Base-by-base conservation (phyloP, 2,797 vertebrate genomes). In the Trematomus bernacchii region DNA sequence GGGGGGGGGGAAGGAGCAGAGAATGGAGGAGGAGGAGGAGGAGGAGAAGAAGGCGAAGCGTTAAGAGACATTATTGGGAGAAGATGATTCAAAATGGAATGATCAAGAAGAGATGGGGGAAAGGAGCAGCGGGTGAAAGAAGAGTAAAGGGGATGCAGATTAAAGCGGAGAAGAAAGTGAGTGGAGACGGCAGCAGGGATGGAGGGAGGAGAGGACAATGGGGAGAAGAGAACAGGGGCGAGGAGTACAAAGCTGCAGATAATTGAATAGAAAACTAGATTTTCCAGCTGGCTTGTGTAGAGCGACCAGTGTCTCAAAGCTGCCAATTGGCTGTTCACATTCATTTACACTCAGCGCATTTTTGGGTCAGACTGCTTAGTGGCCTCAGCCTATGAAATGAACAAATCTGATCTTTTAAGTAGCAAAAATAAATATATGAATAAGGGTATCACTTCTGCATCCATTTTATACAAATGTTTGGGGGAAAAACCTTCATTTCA, bases 191-290 rank as follows among this genome's bases (percentile, higher is more conserved):
- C 8, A 70, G 48, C 13, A 6, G 42, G 33, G 33, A 70, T 27
- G 52, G 43, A 63, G 46, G 37, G 46, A 60, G 47, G 42, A 43
- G 63, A 46, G 44, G 66, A 67, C 57, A 73, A 48, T 70, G 44
- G 58, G 58, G 51, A 54, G 3, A 37, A 64, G 43, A 73, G 14
- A 21, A 68, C 73, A 74, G 47, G 52, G 30, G 53, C 2, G 27
- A 54, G 46, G 43, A 66, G 59, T 37, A 81, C 63, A 85, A 63
- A 81, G 69, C 18, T 50, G 68, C 47, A 64, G 47, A 77, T 78
- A 82, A 86, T 76, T 79, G 63, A 85, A 86, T 27, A 75, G 74
- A 83, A 79, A 77, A 81, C 48, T 73, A n/a, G 33, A 75, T 83
- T 80, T 86, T 84, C 65, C 73, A 64, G 67, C 53, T 76, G 77